Evolutionary conservation across 1,140 invertebrate species (phyloP).

Genomic region (Goniozus legneri): DNA sequence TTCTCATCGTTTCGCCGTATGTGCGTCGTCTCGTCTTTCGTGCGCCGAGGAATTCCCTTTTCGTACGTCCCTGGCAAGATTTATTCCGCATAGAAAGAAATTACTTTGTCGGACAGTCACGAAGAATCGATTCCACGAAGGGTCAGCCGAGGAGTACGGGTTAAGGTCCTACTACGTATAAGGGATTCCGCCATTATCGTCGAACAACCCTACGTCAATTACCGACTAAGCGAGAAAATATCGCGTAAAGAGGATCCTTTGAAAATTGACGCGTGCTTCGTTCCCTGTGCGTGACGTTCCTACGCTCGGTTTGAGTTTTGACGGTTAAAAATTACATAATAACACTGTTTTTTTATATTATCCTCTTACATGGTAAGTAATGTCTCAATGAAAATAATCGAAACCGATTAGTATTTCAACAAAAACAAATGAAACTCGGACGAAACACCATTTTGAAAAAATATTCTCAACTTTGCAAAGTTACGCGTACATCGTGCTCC

Average conservation of each 20-base stretch:
- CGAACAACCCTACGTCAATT: slow-evolving; percentile 30
- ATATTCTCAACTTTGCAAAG: no score
- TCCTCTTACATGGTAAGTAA: no score
- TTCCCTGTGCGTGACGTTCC: no score
- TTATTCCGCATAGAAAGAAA: slow-evolving; percentile 29
- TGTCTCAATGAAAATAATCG: no score
- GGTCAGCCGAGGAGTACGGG: slow-evolving; percentile 20
- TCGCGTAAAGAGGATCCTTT: slow-evolving; percentile 25
- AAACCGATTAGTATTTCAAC: no score
- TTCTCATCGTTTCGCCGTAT: slow-evolving; percentile 5
- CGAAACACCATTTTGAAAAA: no score
- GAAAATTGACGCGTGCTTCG: slow-evolving; percentile 27
- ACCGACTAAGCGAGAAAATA: slow-evolving; percentile 9
- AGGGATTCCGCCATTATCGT: slow-evolving; percentile 24
- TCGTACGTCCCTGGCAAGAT: slow-evolving; percentile 12
- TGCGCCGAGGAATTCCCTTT: not conserved
- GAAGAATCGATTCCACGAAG: slow-evolving; percentile 27
- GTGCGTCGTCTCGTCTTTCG: slow-evolving; percentile 10
- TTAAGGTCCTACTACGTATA: slow-evolving; percentile 19
- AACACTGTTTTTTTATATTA: no score
- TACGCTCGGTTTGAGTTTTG: not conserved
- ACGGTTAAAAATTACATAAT: no score
- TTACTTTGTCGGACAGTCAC: slow-evolving; percentile 19
- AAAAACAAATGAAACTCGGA: no score
- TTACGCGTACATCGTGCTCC: no score